Conservation (phyloP, 2,797 vertebrate genomes). For the Graptemys geographica region DNA sequence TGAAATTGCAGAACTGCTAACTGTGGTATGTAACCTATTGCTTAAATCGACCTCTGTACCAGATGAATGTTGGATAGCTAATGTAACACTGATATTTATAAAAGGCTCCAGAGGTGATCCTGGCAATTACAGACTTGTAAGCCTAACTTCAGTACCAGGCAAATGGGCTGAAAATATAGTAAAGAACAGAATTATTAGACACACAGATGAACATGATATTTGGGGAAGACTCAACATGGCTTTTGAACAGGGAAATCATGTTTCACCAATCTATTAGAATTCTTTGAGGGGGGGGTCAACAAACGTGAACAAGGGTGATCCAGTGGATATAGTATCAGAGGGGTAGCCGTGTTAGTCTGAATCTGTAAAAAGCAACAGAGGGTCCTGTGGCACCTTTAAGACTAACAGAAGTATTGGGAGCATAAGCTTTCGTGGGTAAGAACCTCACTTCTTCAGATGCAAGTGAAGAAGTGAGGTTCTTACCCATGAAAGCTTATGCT, state of each 20-base stretch:
- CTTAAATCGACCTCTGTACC: neutral
- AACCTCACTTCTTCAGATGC: no score
- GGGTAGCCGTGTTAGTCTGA: no score
- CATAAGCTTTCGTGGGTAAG: no score
- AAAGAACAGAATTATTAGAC: neutral
- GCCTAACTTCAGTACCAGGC: neutral
- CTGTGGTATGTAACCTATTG: neutral
- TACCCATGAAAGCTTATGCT: no score
- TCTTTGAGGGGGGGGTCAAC: neutral
- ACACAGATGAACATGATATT: neutral
- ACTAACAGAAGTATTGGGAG: no score
- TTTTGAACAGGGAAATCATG: neutral
- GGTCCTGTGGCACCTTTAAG: no score
- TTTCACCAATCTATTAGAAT: neutral
- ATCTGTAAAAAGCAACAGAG: no score
- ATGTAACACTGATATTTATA: neutral
- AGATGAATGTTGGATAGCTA: neutral
- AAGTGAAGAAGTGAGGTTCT: no score
- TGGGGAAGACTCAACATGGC: neutral
- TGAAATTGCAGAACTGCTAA: neutral
- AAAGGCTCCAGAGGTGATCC: neutral
- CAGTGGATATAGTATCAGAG: no score
- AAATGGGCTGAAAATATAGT: neutral
- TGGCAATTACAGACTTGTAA: neutral
- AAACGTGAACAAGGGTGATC: neutral